Evolutionary conservation across 1,140 invertebrate species (phyloP).

Genomic region (Cherax quadricarinatus): DNA sequence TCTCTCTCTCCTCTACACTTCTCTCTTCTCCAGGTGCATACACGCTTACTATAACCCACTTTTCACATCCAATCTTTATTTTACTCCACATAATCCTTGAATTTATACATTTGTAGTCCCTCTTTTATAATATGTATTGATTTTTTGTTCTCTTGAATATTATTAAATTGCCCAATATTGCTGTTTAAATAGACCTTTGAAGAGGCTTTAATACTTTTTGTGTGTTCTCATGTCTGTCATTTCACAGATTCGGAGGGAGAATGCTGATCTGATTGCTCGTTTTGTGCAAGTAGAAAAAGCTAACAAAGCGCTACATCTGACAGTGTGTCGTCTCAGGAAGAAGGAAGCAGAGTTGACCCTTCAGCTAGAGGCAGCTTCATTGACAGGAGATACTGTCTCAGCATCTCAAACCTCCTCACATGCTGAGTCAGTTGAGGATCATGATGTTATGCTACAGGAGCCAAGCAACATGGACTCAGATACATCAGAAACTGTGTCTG

Average conservation of each 20-base stretch:
- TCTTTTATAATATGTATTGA: no score
- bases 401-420: not conserved
- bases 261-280: slow-evolving; percentile 10
- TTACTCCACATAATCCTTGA: no score
- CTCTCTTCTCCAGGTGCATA: no score
- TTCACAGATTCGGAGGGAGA: slow-evolving; percentile 12
- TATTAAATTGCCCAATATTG: not conserved
- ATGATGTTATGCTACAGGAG: not conserved
- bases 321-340: not conserved
- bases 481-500: not conserved
- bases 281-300: not conserved
- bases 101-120: no score
- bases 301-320: not conserved
- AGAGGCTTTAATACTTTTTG: no score
- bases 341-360: not conserved
- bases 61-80: no score
- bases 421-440: not conserved
- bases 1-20: no score
- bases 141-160: no score
- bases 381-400: not conserved
- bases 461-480: not conserved
- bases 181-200: not conserved
- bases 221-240: not conserved
- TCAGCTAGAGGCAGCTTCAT: not conserved
- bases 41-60: no score